Evolutionary conservation across 2,113 vertebrate species (phyloP), one percentile per base, ranked within the genome.

Genomic region (Sula dactylatra): DNA sequence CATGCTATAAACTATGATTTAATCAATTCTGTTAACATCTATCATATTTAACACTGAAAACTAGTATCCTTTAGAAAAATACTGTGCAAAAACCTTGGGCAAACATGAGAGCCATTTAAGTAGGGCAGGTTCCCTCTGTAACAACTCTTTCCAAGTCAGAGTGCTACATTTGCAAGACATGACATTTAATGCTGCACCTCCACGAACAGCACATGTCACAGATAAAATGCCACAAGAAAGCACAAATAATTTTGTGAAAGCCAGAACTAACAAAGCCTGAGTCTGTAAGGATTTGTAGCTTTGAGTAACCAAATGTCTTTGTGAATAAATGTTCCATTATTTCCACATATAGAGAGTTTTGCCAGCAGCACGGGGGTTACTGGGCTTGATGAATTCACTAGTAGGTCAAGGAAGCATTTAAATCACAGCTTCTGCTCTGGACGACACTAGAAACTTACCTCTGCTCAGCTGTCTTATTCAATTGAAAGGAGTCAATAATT

Each of bases 111-210:
- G 56, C 40, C 36, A 21, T 52, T 66, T 47, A 89, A 91, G 62
- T 22, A 85, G 84, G 88, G 84, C 91, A 91, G 71, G 62, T 80
- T 54, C 71, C 70, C 83, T 32, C 52, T 27, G 2, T 40, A 91
- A 93, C 64, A 72, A 14, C 95, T 95, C 70, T 76, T 85, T 93
- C 50, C 11, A 4, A 94, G 64, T 27, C 62, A 38, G 54, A 38
- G 62, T 25, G 50, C 40, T 70, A 70, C 21, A 86, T 82, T 73
- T 91, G 70, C 81, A 87, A 91, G 89, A 65, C 1, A 7, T 94
- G 86, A 93, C 93, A 94, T 95, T 90, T 95, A 94, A 50, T 34
- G 77, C 73, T 87, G 86, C 62, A 91, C 77, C 78, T 87, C 91
- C 84, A 42, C 4, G 26, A 91, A 31, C 62, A 96, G 66, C 83